Conservation (phyloP, 2,888 invertebrate species). For the Hypena proboscidalis region DNA sequence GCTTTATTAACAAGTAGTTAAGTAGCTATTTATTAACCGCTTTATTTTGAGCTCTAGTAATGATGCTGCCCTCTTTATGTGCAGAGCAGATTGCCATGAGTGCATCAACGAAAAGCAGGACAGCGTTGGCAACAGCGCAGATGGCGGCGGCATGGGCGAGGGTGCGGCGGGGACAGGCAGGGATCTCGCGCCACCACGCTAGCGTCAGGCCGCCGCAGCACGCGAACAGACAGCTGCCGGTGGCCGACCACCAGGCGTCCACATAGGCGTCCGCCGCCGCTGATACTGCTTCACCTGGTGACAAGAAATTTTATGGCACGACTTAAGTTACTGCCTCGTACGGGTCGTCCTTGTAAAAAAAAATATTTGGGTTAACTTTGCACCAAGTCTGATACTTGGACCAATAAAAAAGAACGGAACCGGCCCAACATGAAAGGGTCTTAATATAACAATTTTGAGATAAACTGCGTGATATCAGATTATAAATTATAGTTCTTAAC, state of each 20-base stretch:
- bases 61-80: slow-evolving; percentile 56
- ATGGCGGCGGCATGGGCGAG: slow-evolving; percentile 61
- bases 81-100: slow-evolving; percentile 67
- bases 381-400: too few species aligned
- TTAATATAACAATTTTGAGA: too few species aligned
- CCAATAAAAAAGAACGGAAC: too few species aligned
- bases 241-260: slow-evolving; percentile 77
- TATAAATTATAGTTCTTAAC: too few species aligned
- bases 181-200: slow-evolving; percentile 64
- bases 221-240: slow-evolving; percentile 65
- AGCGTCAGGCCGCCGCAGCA: slow-evolving; percentile 67
- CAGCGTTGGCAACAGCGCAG: slow-evolving; percentile 64
- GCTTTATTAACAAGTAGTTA: slow-evolving; percentile 38
- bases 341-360: too few species aligned
- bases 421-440: too few species aligned
- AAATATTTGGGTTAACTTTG: too few species aligned
- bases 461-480: too few species aligned
- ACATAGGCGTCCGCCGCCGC: slow-evolving; percentile 74
- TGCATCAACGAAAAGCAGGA: slow-evolving; percentile 63
- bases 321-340: too few species aligned
- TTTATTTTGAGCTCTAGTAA: slow-evolving; percentile 32
- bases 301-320: too few species aligned
- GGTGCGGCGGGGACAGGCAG: slow-evolving; percentile 51
- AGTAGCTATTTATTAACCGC: slow-evolving; percentile 42
- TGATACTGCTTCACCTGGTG: slow-evolving; percentile 75